Evolutionary conservation across 2,797 vertebrate species (phyloP), one percentile per base, ranked within the genome.

Genomic region (Silurus lanzhouensis): DNA sequence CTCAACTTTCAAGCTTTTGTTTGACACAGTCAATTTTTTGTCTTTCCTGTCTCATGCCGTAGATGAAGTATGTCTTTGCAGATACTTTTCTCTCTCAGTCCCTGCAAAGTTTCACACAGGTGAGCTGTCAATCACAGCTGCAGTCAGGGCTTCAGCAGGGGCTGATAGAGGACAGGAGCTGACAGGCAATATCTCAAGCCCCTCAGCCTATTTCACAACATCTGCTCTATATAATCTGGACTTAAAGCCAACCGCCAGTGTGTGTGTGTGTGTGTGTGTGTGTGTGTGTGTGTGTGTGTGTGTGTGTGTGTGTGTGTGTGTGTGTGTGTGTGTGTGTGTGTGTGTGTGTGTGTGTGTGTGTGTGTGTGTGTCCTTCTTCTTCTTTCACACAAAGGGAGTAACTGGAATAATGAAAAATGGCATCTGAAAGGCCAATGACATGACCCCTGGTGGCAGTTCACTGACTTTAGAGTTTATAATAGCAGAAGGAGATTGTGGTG

Each of bases 111-210:
- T 84, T 84, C 74, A 63, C 81, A 83, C 87, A 86, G 89, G 87
- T 90, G 83, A 87, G 84, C 86, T 90, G 89, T 88, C 89, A 88
- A 76, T 90, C 89, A 88, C 48, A 66, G 52, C 78, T 25, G 79
- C 67, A 76, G 64, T 81, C 78, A 22, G 60, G 57, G 70, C 44
- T 82, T 82, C 75, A 86, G 82, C 60, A 83, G 75, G 52, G 77
- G 81, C 46, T 83, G 70, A 79, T 66, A 48, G 60, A 82, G 77
- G 79, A 88, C 78, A 80, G 58, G 14, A 46, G 46, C 86, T 88
- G 88, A 90, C 89, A 90, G 89, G 68, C 84, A 89, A 90, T 88
- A 88, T 88, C 78, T 48, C 20, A 61, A 71, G 64, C 52, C 61
- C 66, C 57, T 71, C n/a, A 81, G 77, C 31, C 79, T 58, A 77